Evolutionary conservation across 1,140 invertebrate genomes (phyloP), one percentile per base, ranked within the genome.

Genomic region (Centruroides vittatus): DNA sequence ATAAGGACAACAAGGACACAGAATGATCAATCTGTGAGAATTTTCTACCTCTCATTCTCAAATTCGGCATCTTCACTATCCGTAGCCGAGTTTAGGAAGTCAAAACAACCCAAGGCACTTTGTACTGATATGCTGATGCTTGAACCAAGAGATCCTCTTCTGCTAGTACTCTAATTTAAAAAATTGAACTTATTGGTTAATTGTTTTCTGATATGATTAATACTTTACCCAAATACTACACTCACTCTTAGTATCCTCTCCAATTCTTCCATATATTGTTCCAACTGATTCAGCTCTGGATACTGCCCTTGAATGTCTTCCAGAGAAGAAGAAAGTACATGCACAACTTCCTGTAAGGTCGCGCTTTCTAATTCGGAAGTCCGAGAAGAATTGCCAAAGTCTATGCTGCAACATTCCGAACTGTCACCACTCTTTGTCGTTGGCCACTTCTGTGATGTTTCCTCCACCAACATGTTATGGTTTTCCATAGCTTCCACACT

Each of bases 61-160:
- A 55, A 36, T 23, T 67, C 61, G 61, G 73, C 71, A 58, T 73
- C 73, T 23, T 65, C 66, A 10, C 65, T 63, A 54, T 71, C 71
- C 55, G 73, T 75, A 58, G 75, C 76, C 13, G 73, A 73, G 64
- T 80, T 75, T 10, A 80, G 72, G 68, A 80, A 80, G 67, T 80
- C 78, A 68, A 80, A 80, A 58, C 76, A 77, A 62, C 73, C 78
- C 10, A 80, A 68, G n/a, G 78, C 79, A 65, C 71, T 75, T 67
- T 79, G 77, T 65, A 80, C 76, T 41, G 76, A 78, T n/a, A 78
- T 70, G 67, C 76, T 78, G 55, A 76, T 72, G 64, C 73, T 73
- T 48, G 76, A 76, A 53, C 72, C 73, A 13, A 71, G 66, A 48
- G 74, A 75, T 53, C 63, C 65, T 51, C 66, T 47, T 59, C 69